Evolutionary conservation across 2,113 vertebrate genomes (phyloP).

Genomic region (Nicator chloris): DNA sequence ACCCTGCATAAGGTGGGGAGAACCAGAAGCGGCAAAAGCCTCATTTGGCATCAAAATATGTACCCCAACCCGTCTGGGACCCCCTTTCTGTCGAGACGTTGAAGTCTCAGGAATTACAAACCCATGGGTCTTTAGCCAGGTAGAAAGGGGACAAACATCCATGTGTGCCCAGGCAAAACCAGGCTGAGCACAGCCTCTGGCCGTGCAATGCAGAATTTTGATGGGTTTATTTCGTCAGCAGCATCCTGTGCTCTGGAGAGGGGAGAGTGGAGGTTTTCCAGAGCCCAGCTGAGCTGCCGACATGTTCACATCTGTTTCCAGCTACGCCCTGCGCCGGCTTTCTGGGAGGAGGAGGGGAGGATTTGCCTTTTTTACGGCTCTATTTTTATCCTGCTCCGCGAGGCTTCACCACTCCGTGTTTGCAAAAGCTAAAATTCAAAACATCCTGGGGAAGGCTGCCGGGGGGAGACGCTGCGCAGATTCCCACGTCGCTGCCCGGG

Average conservation of each 20-base stretch:
- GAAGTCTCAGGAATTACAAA: background rate
- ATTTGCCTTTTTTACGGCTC: slow-evolving; percentile 48
- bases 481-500: slow-evolving; percentile 57
- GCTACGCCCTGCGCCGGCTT: background rate
- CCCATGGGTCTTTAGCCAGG: background rate
- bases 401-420: slow-evolving; percentile 47
- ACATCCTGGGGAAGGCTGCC: slow-evolving; percentile 68
- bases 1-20: background rate
- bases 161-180: background rate
- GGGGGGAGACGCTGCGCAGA: background rate
- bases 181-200: background rate
- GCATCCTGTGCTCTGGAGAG: background rate
- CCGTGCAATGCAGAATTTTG: rapidly evolving
- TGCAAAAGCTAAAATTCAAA: slow-evolving; percentile 66
- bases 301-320: slow-evolving; percentile 67
- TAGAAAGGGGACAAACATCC: background rate
- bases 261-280: background rate
- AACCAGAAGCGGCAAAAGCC: background rate
- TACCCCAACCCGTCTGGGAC: rapidly evolving
- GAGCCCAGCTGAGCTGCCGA: background rate
- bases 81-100: background rate
- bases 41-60: background rate
- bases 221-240: background rate
- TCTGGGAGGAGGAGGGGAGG: background rate
- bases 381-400: slow-evolving; percentile 71